These are phyloP conservation scores for Escarpia spicata DNA, from an alignment of 2,888 invertebrate genomes.

Conservation along the genomic window DNA sequence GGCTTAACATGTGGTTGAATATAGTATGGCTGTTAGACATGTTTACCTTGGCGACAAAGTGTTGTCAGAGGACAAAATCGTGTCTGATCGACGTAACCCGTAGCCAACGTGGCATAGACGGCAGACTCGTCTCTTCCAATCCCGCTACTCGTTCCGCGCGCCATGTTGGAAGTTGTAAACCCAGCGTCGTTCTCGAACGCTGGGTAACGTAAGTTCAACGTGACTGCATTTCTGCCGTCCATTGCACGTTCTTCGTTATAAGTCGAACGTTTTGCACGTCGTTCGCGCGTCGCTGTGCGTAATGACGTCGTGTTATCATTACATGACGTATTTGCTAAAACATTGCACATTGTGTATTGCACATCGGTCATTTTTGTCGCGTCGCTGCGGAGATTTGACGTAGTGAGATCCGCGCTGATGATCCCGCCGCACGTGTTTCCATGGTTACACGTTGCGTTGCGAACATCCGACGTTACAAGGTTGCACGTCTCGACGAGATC, in stretches of 20 bases:
- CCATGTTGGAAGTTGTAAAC: neutral
- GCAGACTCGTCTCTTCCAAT: neutral
- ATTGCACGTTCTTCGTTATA: neutral
- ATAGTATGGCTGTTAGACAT: neutral
- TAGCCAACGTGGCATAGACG: neutral
- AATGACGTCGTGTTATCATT: neutral
- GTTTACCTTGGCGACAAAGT: neutral
- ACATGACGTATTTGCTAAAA: neutral
- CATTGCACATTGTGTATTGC: constrained; percentile 5
- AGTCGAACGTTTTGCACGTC: neutral
- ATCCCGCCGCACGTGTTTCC: neutral
- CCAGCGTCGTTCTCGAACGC: neutral
- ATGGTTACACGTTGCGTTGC: constrained; percentile 1
- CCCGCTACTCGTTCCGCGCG: neutral
- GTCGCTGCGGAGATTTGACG: neutral
- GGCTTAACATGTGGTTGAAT: too few species aligned
- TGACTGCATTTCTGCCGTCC: constrained; percentile 1
- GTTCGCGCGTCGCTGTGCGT: neutral
- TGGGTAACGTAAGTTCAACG: neutral
- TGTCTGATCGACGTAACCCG: neutral
- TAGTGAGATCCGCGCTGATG: neutral
- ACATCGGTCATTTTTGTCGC: neutral
- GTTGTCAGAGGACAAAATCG: neutral
- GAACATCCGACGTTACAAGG: neutral
- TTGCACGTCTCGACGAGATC: neutral